Evolutionary conservation across 2,797 vertebrate genomes (phyloP), one percentile per base, ranked within the genome.

Genomic region (Eurystomus glaucurus): DNA sequence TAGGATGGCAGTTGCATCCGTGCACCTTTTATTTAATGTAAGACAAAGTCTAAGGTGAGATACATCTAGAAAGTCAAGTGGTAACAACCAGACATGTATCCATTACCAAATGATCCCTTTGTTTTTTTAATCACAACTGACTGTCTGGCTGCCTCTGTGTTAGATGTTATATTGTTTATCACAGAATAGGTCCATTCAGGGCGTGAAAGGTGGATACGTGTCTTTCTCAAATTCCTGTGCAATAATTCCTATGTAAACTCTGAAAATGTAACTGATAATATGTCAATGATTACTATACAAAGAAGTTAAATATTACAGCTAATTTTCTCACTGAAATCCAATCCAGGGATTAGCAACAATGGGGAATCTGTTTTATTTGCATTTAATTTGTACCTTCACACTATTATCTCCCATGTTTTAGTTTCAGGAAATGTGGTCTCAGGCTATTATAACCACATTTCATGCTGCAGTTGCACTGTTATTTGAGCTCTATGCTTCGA

Each of bases 341-440:
- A 98, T 97, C 95, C 96, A 94, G 83, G 95, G 97, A 97, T 98
- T 98, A 98, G 83, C 90, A 97, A 98, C 98, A 98, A 98, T 97
- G 69, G 96, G 95, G 93, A 97, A 98, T 98, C 96, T 98, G 96
- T 98, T 98, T 98, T 98, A 98, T 98, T 98, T 98, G 98, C 98
- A 98, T 98, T 98, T 98, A 98, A 98, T 98, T 98, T 98, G 98
- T 98, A 98, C 98, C 97, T 98, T 98, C 98, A 97, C 97, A 98
- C 96, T 96, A 97, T 98, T 98, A 98, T 98, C 97, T 97, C 96
- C 96, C 82, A 94, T 97, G 97, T 97, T 98, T 98, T 97, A 97
- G 94, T 98, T 98, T 98, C 97, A 97, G 97, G 95, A 98, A 98
- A 98, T 97, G 98, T 98, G 97, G 97, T 98, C 97, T 97, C 94